Evolutionary conservation across 37 sponge, comb jelly and placozoan genomes (phyloP), one percentile per base, ranked within the genome.

Genomic region (Cliona cf. orientalis): DNA sequence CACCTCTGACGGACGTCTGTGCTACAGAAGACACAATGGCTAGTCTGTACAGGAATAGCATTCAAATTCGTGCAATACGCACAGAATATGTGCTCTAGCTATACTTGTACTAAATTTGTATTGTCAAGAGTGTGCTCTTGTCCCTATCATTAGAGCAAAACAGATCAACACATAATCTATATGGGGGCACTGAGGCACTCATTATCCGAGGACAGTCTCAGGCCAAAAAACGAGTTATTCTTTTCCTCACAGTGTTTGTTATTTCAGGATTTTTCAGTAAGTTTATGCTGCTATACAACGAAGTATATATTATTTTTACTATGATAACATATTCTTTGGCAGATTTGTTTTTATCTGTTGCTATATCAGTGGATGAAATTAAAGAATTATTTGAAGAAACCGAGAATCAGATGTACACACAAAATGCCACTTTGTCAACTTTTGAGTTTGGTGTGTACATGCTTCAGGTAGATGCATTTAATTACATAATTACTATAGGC

Each of bases 161-260:
- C 4, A 35, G 32, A 14, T 9, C 59, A 1, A 69, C 56, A 7
- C 55, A 44, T 14, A 63, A 42, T 35, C 36, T 66, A 7, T 80
- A 80, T 53, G 80, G 80, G 5, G 72, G 73, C 23, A 58, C 71
- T 29, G 82, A 44, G 22, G 73, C 62, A 11, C 42, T 82, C 23
- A 42, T 84, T 2, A 75, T 74, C 55, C 46, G 40, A 35, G 75
- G 87, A 1, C 87, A 86, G 34, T 75, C 76, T 22, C 58, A 69
- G 46, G 88, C 88, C 56, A 73, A 73, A 41, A 67, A 26, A 39
- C 74, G 81, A 69, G 76, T 87, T 3, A 9, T 81, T 46, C 46
- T 43, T 37, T 87, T 87, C 67, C 82, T 87, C 46, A 73, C 82
- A 34, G 71, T 67, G 36, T 89, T 89, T 71, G 56, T 72, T 19